Percentiles rank a stretch among this genome's conserved stretches.
phyloP scores from a whole-genome alignment of 2,113 vertebrate genomes.

The Heterochromis multidens region DNA sequence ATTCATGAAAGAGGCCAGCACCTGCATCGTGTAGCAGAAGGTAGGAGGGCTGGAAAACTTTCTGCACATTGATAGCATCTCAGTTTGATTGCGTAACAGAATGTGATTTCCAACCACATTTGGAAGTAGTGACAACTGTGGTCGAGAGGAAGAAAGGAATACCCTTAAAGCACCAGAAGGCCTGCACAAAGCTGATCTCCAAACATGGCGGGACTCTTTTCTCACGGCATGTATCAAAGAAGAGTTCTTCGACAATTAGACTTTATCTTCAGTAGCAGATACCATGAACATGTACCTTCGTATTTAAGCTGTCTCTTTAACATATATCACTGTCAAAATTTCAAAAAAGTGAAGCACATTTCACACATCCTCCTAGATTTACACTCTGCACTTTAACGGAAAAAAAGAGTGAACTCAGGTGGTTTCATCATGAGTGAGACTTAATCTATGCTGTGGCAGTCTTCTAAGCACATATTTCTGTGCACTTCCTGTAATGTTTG shows the following conservation, averaged over 20 bases:
- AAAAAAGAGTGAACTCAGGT: conserved; percentile 30
- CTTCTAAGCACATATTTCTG: conserved; percentile 23
- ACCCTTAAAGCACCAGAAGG: background rate
- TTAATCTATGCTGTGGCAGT: conserved; percentile 18
- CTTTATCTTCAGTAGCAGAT: background rate
- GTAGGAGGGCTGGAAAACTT: conserved; percentile 49
- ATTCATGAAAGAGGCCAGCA: conserved; percentile 36
- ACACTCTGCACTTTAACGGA: conserved; percentile 7
- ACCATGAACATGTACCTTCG: background rate
- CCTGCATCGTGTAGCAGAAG: conserved; percentile 24
- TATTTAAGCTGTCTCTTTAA: background rate
- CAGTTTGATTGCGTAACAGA: conserved; percentile 53
- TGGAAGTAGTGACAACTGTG: conserved; percentile 24
- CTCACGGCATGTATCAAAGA: accelerated
- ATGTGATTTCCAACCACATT: conserved; percentile 67
- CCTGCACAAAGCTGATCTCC: background rate
- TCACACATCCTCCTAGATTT: background rate
- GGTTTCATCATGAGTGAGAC: conserved; percentile 33
- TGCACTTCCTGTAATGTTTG: conserved; percentile 66
- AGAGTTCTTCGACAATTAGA: background rate
- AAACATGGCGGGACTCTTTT: background rate
- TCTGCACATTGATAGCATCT: conserved; percentile 33
- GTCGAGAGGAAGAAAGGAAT: conserved; percentile 30
- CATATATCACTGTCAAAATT: background rate
- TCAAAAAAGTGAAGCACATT: background rate